Evolutionary conservation across 2,113 vertebrate species (phyloP), one percentile per base, ranked within the genome.

Genomic region (Poecilia latipinna): DNA sequence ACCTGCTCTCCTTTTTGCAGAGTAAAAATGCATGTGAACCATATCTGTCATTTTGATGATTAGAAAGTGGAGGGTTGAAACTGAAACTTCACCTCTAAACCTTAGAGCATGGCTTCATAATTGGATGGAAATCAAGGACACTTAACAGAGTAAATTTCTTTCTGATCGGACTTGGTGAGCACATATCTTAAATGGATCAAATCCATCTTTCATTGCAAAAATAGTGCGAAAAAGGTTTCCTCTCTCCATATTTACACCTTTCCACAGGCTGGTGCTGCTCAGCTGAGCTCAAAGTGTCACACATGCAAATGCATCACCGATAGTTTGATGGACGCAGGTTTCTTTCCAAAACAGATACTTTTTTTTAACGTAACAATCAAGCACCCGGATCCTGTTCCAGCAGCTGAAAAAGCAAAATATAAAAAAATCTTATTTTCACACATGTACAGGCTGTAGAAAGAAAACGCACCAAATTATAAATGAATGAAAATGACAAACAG

Each of bases 401-500:
- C 12, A 63, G 61, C 22, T 57, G 5, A 17, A 57, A 54, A 57
- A 17, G 51, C 51, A 57, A 10, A 17, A 42, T n/a, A 65, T 1
- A 65, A 39, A 65, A 12, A 66, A 13, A 4, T 12, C 35, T 42
- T 8, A 7, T 57, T 57, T n/a, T 24, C 44, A 48, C 17, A 65
- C 11, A n/a, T 42, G 24, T 37, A 33, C 35, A 66, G 65, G 3
- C 2, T 37, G 62, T 35, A 19, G 42, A n/a, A 61, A 64, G 42
- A 29, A 68, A 51, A 78, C 42, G 17, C 15, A 63, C 48, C 19
- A 70, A 67, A 70, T 31, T 1, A 67, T 54, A 64, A 63, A 12
- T 33, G 4, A 66, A 13, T 15, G 63, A 68, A 70, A 42, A 72
- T 73, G 72, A 77, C 65, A 37, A 61, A 76, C 29, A 12, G 44